Evolutionary conservation across 2,888 invertebrate species (phyloP).

Genomic region (Oscheius sp.): DNA sequence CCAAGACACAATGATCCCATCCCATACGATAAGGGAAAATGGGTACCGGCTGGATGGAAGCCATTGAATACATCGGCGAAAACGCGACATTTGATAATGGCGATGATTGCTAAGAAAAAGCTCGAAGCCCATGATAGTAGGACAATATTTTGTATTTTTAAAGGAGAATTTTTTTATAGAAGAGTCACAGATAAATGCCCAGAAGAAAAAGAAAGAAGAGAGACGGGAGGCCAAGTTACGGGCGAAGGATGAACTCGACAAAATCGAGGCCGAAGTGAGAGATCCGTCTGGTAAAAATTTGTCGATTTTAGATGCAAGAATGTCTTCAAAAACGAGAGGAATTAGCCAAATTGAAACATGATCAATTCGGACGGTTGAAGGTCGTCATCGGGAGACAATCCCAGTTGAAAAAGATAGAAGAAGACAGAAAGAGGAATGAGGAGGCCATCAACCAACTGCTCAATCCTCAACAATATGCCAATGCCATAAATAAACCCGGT

Average conservation of each 20-base stretch:
- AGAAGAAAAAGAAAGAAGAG: conserved; percentile 22
- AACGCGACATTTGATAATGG: neutral
- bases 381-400: neutral
- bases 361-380: too few relatives aligned
- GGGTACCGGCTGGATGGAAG: conserved; percentile 26
- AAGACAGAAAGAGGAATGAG: conserved; percentile 14
- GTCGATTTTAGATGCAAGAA: neutral
- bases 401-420: neutral
- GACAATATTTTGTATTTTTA: neutral
- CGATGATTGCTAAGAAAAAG: conserved; percentile 16
- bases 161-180: conserved; percentile 7
- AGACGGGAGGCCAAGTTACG: neutral
- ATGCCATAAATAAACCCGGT: neutral
- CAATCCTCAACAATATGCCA: neutral
- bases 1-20: conserved; percentile 30
- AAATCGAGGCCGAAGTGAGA: conserved; percentile 7
- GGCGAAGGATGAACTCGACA: conserved; percentile 13
- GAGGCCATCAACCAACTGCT: neutral
- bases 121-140: conserved; percentile 16
- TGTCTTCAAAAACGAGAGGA: neutral
- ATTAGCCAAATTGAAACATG: conserved; percentile 2
- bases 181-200: conserved; percentile 7
- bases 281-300: too few relatives aligned
- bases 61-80: neutral
- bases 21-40: conserved; percentile 14